A percentile compares a stretch with the other conserved stretches of the same genome.
Evolutionary conservation across 2,113 vertebrate genomes (phyloP).

Genomic region (Halcyon malimbica): DNA sequence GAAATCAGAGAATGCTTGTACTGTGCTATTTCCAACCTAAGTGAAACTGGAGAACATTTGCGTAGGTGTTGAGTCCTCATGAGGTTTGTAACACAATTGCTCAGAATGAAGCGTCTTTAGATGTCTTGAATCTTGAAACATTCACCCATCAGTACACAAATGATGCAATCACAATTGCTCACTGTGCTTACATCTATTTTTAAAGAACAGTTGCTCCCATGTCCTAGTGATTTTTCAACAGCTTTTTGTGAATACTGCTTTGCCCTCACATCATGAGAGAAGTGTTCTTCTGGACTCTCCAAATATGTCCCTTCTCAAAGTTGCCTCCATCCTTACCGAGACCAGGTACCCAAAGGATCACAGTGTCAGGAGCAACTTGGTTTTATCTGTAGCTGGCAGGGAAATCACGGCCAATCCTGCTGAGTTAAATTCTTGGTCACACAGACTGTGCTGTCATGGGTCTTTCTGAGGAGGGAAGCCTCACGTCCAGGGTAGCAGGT

Average conservation of each 20-base stretch:
- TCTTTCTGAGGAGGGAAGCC: neutral
- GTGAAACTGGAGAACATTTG: neutral
- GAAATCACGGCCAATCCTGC: neutral
- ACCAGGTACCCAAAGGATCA: neutral
- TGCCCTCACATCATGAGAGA: neutral
- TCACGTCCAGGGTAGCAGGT: neutral
- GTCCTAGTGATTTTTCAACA: neutral
- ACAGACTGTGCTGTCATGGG: neutral
- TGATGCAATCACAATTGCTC: neutral
- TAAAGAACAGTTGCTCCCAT: neutral
- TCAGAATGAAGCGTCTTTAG: neutral
- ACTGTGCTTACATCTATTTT: neutral
- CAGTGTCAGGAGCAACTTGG: neutral
- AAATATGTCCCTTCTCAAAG: neutral
- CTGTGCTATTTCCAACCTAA: neutral
- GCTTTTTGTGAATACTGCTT: neutral
- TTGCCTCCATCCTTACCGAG: neutral
- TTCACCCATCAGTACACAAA: neutral
- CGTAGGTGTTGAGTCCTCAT: neutral
- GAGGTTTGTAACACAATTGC: neutral
- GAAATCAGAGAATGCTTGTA: neutral
- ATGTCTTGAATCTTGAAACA: neutral
- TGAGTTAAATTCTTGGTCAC: neutral
- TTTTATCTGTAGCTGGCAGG: neutral
- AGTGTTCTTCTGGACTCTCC: neutral